Conservation (phyloP, 2,888 invertebrate genomes). For the Drosophila anomalata region DNA sequence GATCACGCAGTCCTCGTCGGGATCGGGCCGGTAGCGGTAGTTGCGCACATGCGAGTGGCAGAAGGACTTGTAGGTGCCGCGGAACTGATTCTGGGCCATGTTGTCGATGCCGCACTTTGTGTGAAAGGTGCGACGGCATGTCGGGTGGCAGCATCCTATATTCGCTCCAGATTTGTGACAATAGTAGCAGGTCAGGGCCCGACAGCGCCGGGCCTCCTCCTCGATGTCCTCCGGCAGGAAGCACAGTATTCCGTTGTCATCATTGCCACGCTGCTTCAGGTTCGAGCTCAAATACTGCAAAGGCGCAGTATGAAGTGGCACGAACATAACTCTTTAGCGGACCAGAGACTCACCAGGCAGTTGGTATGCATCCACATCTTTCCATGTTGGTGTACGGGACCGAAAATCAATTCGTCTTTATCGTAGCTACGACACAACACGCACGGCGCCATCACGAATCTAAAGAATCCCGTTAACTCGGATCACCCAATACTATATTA, state of each 20-base stretch:
- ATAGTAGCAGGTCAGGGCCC: constrained; percentile 88
- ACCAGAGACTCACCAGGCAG: constrained; percentile 87
- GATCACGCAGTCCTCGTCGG: constrained; percentile 86
- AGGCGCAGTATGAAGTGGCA: constrained; percentile 25
- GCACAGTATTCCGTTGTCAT: constrained; percentile 89
- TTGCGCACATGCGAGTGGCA: constrained; percentile 62
- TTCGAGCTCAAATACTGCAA: constrained; percentile 89
- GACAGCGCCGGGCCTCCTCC: constrained; percentile 87
- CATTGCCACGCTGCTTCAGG: constrained; percentile 88
- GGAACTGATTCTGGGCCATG: constrained; percentile 87
- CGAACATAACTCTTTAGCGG: neutral
- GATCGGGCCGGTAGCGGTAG: constrained; percentile 16
- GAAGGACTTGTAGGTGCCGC: constrained; percentile 86
- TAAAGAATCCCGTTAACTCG: neutral
- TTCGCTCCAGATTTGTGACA: constrained; percentile 88
- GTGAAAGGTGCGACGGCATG: constrained; percentile 90
- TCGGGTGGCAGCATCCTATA: constrained; percentile 88
- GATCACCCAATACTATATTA: neutral
- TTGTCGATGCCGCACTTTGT: constrained; percentile 89
- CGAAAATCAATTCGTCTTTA: neutral
- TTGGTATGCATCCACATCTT: constrained; percentile 89
- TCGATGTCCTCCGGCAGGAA: constrained; percentile 89
- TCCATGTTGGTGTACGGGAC: constrained; percentile 42
- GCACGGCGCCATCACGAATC: constrained; percentile 1
- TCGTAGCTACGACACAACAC: constrained; percentile 12